Evolutionary conservation across 2,113 vertebrate genomes (phyloP).

Genomic region (Microtus pennsylvanicus): DNA sequence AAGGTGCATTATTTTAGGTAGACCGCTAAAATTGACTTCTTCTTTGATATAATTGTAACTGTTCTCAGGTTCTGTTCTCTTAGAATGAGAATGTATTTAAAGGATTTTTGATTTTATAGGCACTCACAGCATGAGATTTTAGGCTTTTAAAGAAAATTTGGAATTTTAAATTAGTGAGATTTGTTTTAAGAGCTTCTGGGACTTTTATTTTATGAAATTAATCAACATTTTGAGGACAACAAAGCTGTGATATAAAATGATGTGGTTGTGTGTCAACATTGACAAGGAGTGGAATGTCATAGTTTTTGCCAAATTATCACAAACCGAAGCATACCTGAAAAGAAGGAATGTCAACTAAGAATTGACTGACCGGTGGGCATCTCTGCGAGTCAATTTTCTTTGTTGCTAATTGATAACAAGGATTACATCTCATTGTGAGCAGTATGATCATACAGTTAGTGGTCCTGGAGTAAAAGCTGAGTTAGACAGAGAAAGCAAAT

Average conservation of each 20-base stretch:
- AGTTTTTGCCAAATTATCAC: background rate
- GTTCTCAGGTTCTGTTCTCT: background rate
- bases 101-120: background rate
- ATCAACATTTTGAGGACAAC: background rate
- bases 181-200: background rate
- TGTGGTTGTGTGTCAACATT: background rate
- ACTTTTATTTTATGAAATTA: background rate
- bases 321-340: background rate
- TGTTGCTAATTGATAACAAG: background rate
- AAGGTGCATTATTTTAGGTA: background rate
- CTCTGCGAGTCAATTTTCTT: background rate
- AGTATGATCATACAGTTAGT: too few relatives aligned
- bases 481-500: background rate
- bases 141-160: background rate
- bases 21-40: background rate
- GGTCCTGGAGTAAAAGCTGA: background rate
- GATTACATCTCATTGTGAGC: background rate
- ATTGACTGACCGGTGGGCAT: background rate
- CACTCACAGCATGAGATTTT: background rate
- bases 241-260: background rate
- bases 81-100: background rate
- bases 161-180: background rate
- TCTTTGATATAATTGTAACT: background rate
- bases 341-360: background rate
- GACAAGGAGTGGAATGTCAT: background rate